Percentiles rank a stretch among this genome's conserved stretches.
phyloP scores from a whole-genome alignment of 37 sponge, comb jelly and placozoan genomes.

The Theonella swinhoei region DNA sequence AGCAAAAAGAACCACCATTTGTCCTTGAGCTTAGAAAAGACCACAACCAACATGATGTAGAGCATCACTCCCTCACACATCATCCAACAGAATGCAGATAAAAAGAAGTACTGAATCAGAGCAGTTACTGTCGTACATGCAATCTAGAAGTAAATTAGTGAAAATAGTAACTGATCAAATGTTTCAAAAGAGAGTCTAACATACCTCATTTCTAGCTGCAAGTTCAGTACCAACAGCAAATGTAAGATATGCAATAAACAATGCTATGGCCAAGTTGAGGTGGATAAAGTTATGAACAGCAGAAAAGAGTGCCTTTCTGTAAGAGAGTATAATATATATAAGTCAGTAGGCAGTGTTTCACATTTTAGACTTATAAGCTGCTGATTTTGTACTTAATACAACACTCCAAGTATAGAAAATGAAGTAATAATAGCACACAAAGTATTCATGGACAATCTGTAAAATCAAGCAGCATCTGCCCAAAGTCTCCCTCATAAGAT shows the following conservation, averaged over 20 bases:
- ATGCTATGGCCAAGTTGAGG: conserved; percentile 12
- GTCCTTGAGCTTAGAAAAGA: conserved; percentile 4
- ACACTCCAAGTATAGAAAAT: too few relatives aligned
- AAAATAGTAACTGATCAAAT: too few relatives aligned
- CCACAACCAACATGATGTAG: conserved; percentile 22
- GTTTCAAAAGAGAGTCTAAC: not conserved
- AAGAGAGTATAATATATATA: too few relatives aligned
- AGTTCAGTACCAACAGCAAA: conserved; percentile 9
- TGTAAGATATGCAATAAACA: not conserved
- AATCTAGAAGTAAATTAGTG: not conserved
- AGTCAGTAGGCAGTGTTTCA: too few relatives aligned
- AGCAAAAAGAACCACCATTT: conserved; percentile 31
- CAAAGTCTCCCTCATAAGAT: too few relatives aligned
- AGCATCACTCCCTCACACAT: conserved; percentile 35
- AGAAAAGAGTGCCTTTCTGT: not conserved
- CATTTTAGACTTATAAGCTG: too few relatives aligned
- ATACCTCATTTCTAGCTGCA: conserved; percentile 2
- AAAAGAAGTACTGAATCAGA: too few relatives aligned
- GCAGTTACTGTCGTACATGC: conserved; percentile 12
- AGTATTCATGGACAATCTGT: too few relatives aligned
- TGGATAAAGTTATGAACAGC: conserved; percentile 5
- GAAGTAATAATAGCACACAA: too few relatives aligned
- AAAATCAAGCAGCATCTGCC: too few relatives aligned
- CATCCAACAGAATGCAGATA: conserved; percentile 42
- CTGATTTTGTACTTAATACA: too few relatives aligned